phyloP scores from a whole-genome alignment of 2,113 vertebrate species.

The Tyto alba region DNA sequence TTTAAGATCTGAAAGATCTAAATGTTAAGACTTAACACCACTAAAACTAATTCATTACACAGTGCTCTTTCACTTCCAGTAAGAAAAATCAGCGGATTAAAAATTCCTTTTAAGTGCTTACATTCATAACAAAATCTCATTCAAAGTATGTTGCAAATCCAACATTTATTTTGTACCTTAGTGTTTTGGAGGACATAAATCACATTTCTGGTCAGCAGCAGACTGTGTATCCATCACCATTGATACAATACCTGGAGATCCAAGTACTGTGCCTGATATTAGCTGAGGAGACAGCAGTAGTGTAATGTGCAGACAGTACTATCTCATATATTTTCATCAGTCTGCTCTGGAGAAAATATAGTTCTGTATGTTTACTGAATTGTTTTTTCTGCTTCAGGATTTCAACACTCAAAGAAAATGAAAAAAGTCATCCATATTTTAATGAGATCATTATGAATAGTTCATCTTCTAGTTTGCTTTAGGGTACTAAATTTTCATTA shows the following conservation, averaged over 20 bases:
- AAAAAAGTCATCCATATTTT: not conserved
- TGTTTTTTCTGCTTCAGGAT: not conserved
- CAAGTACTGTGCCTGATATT: constrained; percentile 9
- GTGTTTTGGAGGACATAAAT: not conserved
- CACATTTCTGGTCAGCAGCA: constrained; percentile 23
- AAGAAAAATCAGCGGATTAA: constrained; percentile 58
- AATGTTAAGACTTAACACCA: not conserved
- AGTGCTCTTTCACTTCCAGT: not conserved
- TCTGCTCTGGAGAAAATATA: not conserved
- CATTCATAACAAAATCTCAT: not conserved
- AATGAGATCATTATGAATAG: not conserved
- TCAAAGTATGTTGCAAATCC: constrained; percentile 22
- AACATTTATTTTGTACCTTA: constrained; percentile 18
- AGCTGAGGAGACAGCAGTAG: not conserved
- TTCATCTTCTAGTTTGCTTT: not conserved
- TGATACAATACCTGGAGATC: not conserved
- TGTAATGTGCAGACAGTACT: not conserved
- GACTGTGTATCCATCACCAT: not conserved
- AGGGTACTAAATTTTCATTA: not conserved
- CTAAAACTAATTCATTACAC: constrained; percentile 26
- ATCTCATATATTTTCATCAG: constrained; percentile 34
- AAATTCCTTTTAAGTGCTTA: constrained; percentile 46
- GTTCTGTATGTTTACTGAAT: not conserved
- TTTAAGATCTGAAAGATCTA: not conserved
- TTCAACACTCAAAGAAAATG: not conserved